These are phyloP conservation scores for Gobio occitaniae DNA, from an alignment of 2,797 vertebrate species.

Conservation along the genomic window DNA sequence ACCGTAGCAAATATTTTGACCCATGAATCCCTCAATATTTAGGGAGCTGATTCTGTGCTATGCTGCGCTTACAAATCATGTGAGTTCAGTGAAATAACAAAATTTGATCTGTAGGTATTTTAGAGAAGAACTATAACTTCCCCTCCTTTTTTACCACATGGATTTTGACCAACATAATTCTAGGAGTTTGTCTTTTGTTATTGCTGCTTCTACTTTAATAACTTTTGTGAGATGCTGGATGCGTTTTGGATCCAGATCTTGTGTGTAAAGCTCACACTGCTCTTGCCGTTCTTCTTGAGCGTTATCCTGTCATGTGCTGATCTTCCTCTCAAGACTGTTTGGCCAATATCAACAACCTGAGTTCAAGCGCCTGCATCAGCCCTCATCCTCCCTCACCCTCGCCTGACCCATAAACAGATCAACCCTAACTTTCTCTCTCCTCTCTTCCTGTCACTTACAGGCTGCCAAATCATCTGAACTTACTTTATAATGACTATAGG, in stretches of 20 bases:
- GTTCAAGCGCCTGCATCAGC: constrained; percentile 12
- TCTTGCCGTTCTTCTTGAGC: constrained; percentile 15
- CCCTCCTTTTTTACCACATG: neutral
- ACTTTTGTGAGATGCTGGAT: neutral
- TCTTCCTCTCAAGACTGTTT: constrained; percentile 33
- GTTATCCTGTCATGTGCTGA: constrained; percentile 26
- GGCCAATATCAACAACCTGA: constrained; percentile 30
- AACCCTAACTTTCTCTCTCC: neutral
- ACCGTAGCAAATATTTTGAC: constrained; percentile 1
- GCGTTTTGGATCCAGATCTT: constrained; percentile 10
- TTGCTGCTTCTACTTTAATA: neutral
- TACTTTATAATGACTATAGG: neutral
- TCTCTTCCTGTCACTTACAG: neutral
- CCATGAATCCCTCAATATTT: neutral
- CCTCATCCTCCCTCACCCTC: constrained; percentile 12
- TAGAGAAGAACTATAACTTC: constrained; percentile 13
- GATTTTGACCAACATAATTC: constrained; percentile 1
- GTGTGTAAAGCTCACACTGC: neutral
- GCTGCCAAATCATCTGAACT: neutral
- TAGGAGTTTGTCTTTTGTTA: neutral
- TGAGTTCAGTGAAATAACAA: neutral
- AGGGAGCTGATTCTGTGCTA: neutral
- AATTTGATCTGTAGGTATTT: neutral
- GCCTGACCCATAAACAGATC: constrained; percentile 37
- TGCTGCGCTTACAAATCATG: neutral